Base-by-base conservation (phyloP, 1,140 invertebrate genomes). In the Phortica variegata region DNA sequence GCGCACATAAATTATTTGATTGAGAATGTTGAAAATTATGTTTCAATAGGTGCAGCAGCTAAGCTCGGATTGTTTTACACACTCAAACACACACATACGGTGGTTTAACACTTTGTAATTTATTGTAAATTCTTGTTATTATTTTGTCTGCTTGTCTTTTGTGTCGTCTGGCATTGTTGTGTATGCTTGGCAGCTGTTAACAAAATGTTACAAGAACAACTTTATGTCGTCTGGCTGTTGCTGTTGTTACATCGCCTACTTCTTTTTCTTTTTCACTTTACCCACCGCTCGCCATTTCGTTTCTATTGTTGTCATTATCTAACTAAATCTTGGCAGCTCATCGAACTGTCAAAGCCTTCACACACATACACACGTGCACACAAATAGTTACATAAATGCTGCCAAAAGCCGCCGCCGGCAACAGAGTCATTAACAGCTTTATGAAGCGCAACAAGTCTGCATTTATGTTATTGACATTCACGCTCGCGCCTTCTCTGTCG, bases 151-250 rank as follows among this genome's bases (percentile, higher is more conserved):
- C 26, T 29, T 41, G 19, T 37, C 10, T 20, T n/a, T 23, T 36
- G 33, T 19, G 43, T 19, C 36, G 41, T 8, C 15, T 31, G 13
- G 29, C 52, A 43, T 33, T 44, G 20, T 41, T 19, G 49, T 49
- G 50, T 57, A 39, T 57, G 54, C 29, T 57, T 41, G 51, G 33
- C 46, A 43, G 63, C 61, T 63, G 63, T 63, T 66, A 68, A 66
- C 63, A 66, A 66, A 66, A 66, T 59, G 63, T 61, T 66, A 56
- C 54, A 54, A 52, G 68, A 68, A 68, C 60, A 68, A 60, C 63
- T 63, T 54, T 58, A 39, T 20, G 33, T 16, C 6, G 33, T 16
- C 42, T 40, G 37, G 17, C 46, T 29, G 8, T n/a, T 43, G 12
- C 10, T 15, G 43, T n/a, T 36, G 47, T 36, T 43, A 36, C 46